Evolutionary conservation across 1,140 invertebrate species (phyloP).

Genomic region (Aethina tumida): DNA sequence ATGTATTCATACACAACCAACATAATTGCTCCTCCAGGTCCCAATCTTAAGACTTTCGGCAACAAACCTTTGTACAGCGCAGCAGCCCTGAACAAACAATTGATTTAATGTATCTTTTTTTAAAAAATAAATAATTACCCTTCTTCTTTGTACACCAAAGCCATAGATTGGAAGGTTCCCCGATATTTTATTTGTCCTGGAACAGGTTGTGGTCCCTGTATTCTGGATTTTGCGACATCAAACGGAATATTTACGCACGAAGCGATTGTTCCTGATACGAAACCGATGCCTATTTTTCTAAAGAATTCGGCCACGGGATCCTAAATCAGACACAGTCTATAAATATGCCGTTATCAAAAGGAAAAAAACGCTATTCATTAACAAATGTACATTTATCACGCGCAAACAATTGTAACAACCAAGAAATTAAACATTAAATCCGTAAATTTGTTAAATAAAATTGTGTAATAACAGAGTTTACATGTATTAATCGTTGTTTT

Average conservation of each 20-base stretch:
- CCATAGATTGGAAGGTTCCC: conserved; percentile 63
- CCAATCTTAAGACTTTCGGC: conserved; percentile 81
- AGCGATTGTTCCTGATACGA: conserved; percentile 71
- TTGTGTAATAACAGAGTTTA: too few relatives aligned
- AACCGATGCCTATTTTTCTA: conserved; percentile 68
- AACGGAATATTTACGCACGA: conserved; percentile 89
- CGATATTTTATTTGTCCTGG: conserved; percentile 65
- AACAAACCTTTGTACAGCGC: conserved; percentile 86
- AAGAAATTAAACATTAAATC: too few relatives aligned
- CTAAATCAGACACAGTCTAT: too few relatives aligned
- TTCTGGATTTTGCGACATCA: conserved; percentile 90
- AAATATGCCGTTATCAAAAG: too few relatives aligned
- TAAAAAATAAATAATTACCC: conserved; percentile 50
- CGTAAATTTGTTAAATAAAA: too few relatives aligned
- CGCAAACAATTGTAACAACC: too few relatives aligned
- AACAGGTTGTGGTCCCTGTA: conserved; percentile 81
- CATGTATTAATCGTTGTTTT: too few relatives aligned
- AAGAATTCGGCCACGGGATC: conserved; percentile 57
- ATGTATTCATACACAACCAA: conserved; percentile 76
- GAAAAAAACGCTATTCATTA: too few relatives aligned
- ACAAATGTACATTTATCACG: too few relatives aligned
- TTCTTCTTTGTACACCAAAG: conserved; percentile 73
- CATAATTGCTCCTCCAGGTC: conserved; percentile 88
- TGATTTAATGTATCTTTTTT: conserved; percentile 5
- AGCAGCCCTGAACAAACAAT: conserved; percentile 50